These are phyloP conservation scores for Tapirus terrestris DNA, from an alignment of 2,113 vertebrate species.

Conservation along the genomic window DNA sequence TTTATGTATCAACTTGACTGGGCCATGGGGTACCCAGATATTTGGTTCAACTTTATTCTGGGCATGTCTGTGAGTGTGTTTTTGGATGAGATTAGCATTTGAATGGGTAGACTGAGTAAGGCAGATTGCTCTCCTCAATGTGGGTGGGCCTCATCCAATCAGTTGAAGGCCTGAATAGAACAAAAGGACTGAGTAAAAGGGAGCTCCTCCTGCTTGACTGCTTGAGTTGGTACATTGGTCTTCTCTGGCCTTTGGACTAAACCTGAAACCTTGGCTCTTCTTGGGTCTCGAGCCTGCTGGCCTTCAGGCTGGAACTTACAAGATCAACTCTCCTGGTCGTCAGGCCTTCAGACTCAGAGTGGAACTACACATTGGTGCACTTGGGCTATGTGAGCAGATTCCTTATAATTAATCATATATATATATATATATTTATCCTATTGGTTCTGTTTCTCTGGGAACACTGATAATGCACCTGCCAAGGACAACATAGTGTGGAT, in stretches of 20 bases:
- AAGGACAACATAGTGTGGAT: not conserved
- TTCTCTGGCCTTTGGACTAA: not conserved
- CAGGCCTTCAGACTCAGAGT: not conserved
- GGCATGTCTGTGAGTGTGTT: too few species aligned
- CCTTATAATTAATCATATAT: too few species aligned
- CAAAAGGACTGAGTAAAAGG: not conserved
- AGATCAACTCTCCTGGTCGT: not conserved
- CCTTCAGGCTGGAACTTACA: not conserved
- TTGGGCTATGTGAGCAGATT: not conserved
- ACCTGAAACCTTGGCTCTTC: not conserved
- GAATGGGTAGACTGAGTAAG: too few species aligned
- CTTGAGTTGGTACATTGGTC: not conserved
- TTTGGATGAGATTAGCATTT: too few species aligned
- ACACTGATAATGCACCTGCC: not conserved
- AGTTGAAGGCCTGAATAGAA: not conserved
- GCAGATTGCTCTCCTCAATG: too few species aligned
- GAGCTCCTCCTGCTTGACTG: too few species aligned
- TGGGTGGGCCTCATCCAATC: too few species aligned
- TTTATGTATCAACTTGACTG: not conserved
- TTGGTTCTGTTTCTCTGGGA: not conserved
- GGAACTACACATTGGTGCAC: not conserved
- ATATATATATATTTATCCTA: not conserved
- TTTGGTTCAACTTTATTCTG: not conserved
- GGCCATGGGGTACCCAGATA: not conserved
- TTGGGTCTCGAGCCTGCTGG: not conserved